Conservation (phyloP, 1,140 invertebrate species). For the Hesperophylax magnus region DNA sequence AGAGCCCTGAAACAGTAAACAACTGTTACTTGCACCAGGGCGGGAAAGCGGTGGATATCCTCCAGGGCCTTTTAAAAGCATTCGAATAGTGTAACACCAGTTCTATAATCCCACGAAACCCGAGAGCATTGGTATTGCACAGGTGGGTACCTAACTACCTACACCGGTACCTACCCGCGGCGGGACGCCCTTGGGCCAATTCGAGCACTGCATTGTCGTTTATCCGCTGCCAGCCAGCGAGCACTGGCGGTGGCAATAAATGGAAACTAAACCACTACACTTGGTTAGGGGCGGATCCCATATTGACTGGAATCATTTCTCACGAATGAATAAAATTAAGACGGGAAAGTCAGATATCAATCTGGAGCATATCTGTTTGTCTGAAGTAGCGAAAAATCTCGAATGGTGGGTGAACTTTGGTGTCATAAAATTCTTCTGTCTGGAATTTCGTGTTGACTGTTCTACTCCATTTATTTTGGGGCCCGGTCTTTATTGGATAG, state of each 20-base stretch:
- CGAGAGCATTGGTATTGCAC: neutral
- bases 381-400: neutral
- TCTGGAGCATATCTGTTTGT: neutral
- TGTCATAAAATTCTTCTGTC: too few relatives aligned
- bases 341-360: neutral
- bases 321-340: neutral
- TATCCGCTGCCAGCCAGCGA: neutral
- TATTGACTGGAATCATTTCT: neutral
- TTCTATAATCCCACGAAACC: too few relatives aligned
- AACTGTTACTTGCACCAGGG: too few relatives aligned
- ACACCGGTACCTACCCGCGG: neutral
- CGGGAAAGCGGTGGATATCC: too few relatives aligned
- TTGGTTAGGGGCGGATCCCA: neutral
- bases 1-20: too few relatives aligned
- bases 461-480: too few relatives aligned
- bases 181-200: constrained; percentile 4
- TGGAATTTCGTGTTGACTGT: too few relatives aligned
- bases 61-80: too few relatives aligned
- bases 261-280: neutral
- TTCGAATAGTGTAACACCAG: too few relatives aligned
- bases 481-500: too few relatives aligned
- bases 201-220: constrained; percentile 1
- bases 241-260: too few relatives aligned
- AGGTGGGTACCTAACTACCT: constrained; percentile 5
- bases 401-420: neutral